Conservation (phyloP, 2,113 vertebrate species). For the Sorex araneus region DNA sequence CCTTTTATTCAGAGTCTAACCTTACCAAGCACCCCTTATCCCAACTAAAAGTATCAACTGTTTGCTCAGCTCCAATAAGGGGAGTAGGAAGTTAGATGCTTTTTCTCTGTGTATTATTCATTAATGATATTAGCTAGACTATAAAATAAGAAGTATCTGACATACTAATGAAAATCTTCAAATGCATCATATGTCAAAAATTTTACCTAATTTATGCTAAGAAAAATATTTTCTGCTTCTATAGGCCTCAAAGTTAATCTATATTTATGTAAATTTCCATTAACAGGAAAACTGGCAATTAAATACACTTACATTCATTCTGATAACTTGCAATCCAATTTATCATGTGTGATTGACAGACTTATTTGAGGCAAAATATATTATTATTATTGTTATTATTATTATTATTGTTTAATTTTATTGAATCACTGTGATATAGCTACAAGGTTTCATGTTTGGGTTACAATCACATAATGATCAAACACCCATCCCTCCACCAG, state of each 20-base stretch:
- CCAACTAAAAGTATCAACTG: background rate
- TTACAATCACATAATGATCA: too few relatives aligned
- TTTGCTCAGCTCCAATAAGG: background rate
- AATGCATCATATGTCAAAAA: constrained; percentile 24
- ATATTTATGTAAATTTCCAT: constrained; percentile 12
- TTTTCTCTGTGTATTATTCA: background rate
- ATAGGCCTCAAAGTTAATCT: background rate
- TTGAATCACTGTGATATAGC: too few relatives aligned
- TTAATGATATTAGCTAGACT: background rate
- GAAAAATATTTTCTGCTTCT: constrained; percentile 5
- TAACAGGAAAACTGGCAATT: constrained; percentile 4
- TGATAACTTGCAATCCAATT: constrained; percentile 42
- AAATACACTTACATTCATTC: constrained; percentile 37
- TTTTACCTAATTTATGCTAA: constrained; percentile 5
- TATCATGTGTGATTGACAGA: background rate
- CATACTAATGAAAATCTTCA: constrained; percentile 42
- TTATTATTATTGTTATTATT: too few relatives aligned
- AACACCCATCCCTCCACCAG: too few relatives aligned
- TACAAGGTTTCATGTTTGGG: too few relatives aligned
- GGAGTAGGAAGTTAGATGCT: background rate
- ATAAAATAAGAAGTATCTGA: constrained; percentile 1
- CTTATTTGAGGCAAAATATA: background rate
- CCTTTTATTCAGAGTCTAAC: background rate
- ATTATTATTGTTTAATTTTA: too few relatives aligned
- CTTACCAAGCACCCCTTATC: background rate